A percentile compares a stretch with the other conserved stretches of the same genome.
Conservation (phyloP, 2,113 vertebrate genomes). For the Anseranas semipalmata region DNA sequence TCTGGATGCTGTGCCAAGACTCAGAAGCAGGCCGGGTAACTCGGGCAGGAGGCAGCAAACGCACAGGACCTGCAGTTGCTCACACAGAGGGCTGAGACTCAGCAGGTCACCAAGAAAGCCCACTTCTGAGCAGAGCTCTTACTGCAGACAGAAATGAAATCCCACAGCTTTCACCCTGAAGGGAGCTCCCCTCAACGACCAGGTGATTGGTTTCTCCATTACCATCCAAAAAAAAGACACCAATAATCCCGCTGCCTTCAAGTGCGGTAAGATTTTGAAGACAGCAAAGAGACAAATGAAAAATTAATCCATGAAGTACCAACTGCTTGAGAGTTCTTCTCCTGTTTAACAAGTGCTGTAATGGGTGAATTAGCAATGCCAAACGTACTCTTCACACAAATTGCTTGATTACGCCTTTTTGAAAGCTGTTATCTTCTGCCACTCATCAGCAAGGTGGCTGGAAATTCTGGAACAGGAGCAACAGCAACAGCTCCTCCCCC, state of each 20-base stretch:
- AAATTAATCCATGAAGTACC: slow-evolving; percentile 4
- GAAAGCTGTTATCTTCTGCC: slow-evolving; percentile 32
- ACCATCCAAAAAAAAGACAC: not conserved
- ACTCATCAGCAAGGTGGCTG: slow-evolving; percentile 36
- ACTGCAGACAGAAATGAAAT: not conserved
- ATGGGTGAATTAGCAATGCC: slow-evolving; percentile 28
- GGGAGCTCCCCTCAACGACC: not conserved
- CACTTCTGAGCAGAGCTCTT: not conserved
- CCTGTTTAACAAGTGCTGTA: not conserved
- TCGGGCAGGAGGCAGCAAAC: not conserved
- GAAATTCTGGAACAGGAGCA: not conserved
- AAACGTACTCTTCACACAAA: slow-evolving; percentile 28
- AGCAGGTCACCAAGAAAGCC: not conserved
- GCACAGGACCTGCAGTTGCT: not conserved
- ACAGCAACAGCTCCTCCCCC: not conserved
- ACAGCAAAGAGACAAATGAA: not conserved
- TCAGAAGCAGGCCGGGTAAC: not conserved
- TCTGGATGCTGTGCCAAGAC: not conserved
- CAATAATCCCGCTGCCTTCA: not conserved
- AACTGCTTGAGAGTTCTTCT: not conserved
- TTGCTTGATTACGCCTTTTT: not conserved
- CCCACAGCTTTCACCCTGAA: fast-evolving
- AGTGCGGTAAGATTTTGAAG: not conserved
- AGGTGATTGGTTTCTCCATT: not conserved
- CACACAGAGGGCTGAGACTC: not conserved